Evolutionary conservation across 2,113 vertebrate species (phyloP).

Genomic region (Datnioides undecimradiatus): DNA sequence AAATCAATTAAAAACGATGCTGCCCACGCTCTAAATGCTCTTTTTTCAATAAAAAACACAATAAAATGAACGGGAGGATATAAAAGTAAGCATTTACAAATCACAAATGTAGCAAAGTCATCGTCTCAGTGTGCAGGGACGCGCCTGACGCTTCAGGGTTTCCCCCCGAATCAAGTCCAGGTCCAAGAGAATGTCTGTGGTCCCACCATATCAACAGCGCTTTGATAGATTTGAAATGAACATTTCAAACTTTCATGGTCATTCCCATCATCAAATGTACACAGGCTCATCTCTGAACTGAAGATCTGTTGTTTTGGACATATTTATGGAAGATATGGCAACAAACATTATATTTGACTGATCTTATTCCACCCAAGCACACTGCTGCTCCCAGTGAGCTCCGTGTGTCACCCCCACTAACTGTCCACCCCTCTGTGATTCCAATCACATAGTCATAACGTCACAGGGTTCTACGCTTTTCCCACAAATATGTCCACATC

Average conservation of each 20-base stretch:
- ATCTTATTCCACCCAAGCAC: no score
- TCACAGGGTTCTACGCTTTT: no score
- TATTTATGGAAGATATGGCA: neutral
- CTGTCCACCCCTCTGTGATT: neutral
- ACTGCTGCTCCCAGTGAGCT: neutral
- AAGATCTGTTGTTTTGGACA: neutral
- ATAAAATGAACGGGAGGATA: neutral
- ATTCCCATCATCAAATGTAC: neutral
- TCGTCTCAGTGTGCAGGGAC: neutral
- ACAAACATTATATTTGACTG: no score
- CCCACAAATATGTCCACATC: neutral
- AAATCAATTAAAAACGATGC: slow-evolving; percentile 12
- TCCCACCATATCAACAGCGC: neutral
- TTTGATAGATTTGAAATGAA: neutral
- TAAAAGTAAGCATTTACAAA: slow-evolving; percentile 29
- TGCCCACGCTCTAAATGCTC: neutral
- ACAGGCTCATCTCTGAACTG: neutral
- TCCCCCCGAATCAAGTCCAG: neutral
- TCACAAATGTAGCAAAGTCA: neutral
- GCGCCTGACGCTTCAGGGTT: neutral
- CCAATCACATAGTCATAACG: neutral
- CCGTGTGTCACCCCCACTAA: neutral
- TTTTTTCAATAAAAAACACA: neutral
- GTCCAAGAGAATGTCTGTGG: neutral
- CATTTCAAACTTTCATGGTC: neutral